A percentile compares a stretch with the other conserved stretches of the same genome.
Evolutionary conservation across 2,797 vertebrate species (phyloP).

Genomic region (Neomorphus geoffroyi): DNA sequence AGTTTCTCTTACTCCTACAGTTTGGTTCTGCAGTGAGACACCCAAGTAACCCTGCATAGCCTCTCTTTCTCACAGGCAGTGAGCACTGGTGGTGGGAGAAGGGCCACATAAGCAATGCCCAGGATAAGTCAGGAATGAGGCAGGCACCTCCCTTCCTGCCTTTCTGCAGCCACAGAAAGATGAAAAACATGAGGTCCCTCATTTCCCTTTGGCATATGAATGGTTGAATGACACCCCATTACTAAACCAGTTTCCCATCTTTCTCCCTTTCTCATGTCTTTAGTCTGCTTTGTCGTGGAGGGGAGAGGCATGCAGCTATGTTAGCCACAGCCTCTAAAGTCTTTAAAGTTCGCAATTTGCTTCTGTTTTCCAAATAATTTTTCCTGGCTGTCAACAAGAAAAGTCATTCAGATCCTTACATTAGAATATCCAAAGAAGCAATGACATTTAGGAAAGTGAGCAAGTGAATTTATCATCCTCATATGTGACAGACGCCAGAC

Average conservation of each 20-base stretch:
- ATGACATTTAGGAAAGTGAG: constrained; percentile 15
- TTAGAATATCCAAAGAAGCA: background rate
- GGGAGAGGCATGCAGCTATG: background rate
- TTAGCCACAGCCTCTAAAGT: background rate
- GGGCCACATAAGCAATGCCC: background rate
- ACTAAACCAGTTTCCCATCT: background rate
- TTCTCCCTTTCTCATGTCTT: background rate
- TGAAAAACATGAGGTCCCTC: background rate
- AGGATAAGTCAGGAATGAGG: background rate
- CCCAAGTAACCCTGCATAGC: background rate
- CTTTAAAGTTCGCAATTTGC: background rate
- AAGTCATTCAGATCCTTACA: background rate
- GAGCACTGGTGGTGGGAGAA: background rate
- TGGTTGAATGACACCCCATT: background rate
- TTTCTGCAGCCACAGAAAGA: background rate
- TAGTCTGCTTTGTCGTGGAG: background rate
- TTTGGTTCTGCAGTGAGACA: background rate
- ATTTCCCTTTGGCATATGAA: background rate
- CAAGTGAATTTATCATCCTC: background rate
- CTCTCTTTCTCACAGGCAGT: accelerated
- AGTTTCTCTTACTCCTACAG: background rate
- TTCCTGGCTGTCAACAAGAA: background rate
- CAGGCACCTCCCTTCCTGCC: background rate
- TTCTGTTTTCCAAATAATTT: constrained; percentile 1
- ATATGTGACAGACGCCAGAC: background rate